A percentile compares a stretch with the other conserved stretches of the same genome.
Conservation (phyloP, 2,113 vertebrate species). For the Ptyas mucosa region DNA sequence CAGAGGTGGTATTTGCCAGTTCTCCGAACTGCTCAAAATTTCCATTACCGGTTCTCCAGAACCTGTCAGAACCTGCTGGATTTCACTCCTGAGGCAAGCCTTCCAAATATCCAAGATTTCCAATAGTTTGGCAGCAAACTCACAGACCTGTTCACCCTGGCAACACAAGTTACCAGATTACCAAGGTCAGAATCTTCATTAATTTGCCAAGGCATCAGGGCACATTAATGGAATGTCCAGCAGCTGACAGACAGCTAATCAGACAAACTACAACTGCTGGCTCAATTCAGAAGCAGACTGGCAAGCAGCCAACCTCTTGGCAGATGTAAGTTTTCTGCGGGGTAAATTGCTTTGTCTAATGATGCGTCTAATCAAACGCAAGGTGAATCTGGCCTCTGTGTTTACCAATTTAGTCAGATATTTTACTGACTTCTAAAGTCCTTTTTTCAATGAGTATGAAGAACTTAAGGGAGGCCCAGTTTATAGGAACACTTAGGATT, state of each 20-base stretch:
- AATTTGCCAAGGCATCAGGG: not conserved
- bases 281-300: not conserved
- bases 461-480: not conserved
- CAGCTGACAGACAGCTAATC: not conserved
- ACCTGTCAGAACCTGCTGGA: too few species aligned
- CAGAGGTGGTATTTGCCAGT: too few species aligned
- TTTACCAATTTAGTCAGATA: not conserved
- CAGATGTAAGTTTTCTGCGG: not conserved
- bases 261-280: not conserved
- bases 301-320: not conserved
- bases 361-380: not conserved
- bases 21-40: too few species aligned
- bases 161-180: not conserved
- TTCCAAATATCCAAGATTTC: not conserved
- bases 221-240: not conserved
- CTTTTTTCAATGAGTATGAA: not conserved
- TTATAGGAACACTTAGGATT: not conserved
- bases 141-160: not conserved
- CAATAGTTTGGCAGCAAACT: conserved; percentile 1
- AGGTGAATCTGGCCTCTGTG: not conserved
- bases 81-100: too few species aligned
- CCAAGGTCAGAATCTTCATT: not conserved
- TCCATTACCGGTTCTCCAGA: too few species aligned
- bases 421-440: not conserved
- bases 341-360: not conserved